phyloP scores from a whole-genome alignment of 1,140 invertebrate species.

The Sycobia sp. region DNA sequence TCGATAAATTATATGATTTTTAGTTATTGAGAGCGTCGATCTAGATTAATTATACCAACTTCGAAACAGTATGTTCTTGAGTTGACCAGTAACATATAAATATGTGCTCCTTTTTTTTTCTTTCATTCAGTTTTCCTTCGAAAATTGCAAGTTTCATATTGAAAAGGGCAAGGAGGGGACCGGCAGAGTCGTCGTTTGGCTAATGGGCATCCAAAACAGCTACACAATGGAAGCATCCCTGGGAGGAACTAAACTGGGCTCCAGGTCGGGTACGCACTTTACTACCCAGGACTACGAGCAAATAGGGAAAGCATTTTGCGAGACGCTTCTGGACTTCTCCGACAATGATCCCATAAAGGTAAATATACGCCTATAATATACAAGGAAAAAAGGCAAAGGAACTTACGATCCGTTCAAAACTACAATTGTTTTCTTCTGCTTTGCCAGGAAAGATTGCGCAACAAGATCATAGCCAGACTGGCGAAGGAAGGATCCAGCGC shows the following conservation, averaged over 20 bases:
- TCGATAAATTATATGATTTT: too few relatives aligned
- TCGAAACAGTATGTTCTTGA: too few relatives aligned
- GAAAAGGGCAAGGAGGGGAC: constrained; percentile 93
- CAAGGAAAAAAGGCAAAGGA: too few relatives aligned
- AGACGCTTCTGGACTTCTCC: constrained; percentile 88
- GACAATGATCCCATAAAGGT: constrained; percentile 87
- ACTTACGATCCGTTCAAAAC: neutral
- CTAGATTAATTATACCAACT: too few relatives aligned
- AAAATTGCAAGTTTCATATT: constrained; percentile 91
- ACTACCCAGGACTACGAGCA: constrained; percentile 79
- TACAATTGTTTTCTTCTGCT: neutral
- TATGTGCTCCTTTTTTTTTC: too few relatives aligned
- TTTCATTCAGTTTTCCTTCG: constrained; percentile 85
- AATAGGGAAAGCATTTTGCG: constrained; percentile 88
- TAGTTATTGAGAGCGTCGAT: too few relatives aligned
- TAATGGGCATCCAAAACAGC: constrained; percentile 90
- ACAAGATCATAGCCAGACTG: constrained; percentile 79
- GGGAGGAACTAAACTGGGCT: constrained; percentile 81
- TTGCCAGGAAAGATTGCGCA: constrained; percentile 72
- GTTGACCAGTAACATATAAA: too few relatives aligned
- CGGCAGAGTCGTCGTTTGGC: constrained; percentile 90
- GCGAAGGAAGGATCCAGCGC: constrained; percentile 84
- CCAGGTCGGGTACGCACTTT: constrained; percentile 86
- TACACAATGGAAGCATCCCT: constrained; percentile 95
- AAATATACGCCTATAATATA: constrained; percentile 12